phyloP scores from a whole-genome alignment of 2,888 invertebrate genomes.

The Habrosyne pyritoides region DNA sequence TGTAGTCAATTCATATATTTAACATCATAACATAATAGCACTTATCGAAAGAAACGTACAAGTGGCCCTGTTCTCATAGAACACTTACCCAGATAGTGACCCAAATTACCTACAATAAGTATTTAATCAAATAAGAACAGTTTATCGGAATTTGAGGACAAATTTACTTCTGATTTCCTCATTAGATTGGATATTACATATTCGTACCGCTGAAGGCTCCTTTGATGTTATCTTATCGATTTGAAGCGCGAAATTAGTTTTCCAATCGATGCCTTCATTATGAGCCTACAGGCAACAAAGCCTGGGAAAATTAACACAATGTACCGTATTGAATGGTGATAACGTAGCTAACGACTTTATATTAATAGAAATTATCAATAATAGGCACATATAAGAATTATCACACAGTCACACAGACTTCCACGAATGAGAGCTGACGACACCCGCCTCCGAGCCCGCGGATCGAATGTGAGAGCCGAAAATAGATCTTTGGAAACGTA shows the following conservation, averaged over 20 bases:
- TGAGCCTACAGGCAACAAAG: background rate
- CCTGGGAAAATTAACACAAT: background rate
- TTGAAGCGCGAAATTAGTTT: background rate
- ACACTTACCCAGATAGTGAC: constrained; percentile 10
- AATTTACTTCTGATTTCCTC: constrained; percentile 57
- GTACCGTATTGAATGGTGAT: constrained; percentile 6
- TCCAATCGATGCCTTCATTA: background rate
- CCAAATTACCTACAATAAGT: constrained; percentile 22
- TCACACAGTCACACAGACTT: constrained; percentile 34
- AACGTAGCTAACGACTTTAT: constrained; percentile 1
- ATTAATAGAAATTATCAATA: constrained; percentile 16
- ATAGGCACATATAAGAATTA: constrained; percentile 30
- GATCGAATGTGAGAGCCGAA: constrained; percentile 50
- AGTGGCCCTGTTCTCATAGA: constrained; percentile 3
- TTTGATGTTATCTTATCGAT: constrained; percentile 42
- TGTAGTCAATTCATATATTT: constrained; percentile 34
- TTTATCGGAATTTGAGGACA: constrained; percentile 49
- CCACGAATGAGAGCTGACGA: constrained; percentile 48
- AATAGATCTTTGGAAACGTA: constrained; percentile 55
- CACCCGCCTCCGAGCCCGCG: constrained; percentile 41
- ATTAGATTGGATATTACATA: constrained; percentile 44
- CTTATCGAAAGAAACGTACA: background rate
- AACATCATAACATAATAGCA: constrained; percentile 16
- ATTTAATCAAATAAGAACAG: constrained; percentile 41
- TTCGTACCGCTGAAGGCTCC: constrained; percentile 24